A percentile compares a stretch with the other conserved stretches of the same genome.
phyloP scores from a whole-genome alignment of 2,113 vertebrate genomes.

The Ploceus nigricollis region DNA sequence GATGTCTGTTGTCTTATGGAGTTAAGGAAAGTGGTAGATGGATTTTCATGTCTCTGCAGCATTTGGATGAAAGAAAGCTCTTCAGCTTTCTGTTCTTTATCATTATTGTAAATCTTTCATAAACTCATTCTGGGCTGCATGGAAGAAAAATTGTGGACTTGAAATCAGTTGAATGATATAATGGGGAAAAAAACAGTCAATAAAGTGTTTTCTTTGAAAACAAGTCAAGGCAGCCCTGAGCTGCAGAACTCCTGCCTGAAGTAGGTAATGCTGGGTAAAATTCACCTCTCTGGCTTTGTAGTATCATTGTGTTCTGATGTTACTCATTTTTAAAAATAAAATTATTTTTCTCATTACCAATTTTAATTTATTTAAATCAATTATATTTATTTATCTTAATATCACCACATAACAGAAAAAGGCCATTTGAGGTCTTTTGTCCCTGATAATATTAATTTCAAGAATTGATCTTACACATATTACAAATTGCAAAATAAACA shows the following conservation, averaged over 20 bases:
- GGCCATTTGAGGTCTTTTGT: neutral
- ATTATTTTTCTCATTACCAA: neutral
- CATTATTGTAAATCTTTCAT: neutral
- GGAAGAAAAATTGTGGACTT: neutral
- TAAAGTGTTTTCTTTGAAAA: neutral
- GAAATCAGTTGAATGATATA: neutral
- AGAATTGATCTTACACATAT: neutral
- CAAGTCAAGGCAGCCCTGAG: neutral
- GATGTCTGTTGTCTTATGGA: neutral
- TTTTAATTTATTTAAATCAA: neutral
- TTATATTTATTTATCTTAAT: neutral
- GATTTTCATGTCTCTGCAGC: neutral
- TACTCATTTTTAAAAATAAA: neutral
- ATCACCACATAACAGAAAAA: neutral
- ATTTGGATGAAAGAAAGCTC: neutral
- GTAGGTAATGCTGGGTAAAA: neutral
- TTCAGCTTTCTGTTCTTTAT: neutral
- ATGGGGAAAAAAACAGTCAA: neutral
- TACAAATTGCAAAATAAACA: neutral
- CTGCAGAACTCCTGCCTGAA: neutral
- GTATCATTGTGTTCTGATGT: neutral
- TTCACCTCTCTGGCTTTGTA: neutral
- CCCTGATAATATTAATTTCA: neutral
- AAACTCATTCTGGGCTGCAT: neutral
- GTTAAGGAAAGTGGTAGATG: neutral